Evolutionary conservation across 2,113 vertebrate species (phyloP).

Genomic region (Bubo scandiacus): DNA sequence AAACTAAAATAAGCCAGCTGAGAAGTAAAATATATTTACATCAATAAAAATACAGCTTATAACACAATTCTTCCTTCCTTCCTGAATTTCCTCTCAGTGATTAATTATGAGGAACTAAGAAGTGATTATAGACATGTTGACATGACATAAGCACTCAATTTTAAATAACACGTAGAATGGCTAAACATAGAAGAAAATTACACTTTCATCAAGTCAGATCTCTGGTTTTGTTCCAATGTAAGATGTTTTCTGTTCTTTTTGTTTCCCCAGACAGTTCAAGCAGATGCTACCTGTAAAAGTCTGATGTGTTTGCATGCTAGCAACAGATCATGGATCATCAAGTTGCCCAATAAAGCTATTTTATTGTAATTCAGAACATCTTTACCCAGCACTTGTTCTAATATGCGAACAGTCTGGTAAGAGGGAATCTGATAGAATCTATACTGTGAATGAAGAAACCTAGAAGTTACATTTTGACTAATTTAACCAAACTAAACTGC

Average conservation of each 20-base stretch:
- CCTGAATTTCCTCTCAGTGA: not conserved
- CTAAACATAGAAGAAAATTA: not conserved
- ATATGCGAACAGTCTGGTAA: not conserved
- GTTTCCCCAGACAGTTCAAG: not conserved
- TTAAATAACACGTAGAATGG: not conserved
- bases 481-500: not conserved
- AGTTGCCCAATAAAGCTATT: not conserved
- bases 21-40: not conserved
- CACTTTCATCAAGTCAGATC: not conserved
- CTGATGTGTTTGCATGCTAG: not conserved
- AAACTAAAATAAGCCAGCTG: not conserved
- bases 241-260: not conserved
- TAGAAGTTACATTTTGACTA: not conserved
- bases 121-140: not conserved
- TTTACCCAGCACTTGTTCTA: not conserved
- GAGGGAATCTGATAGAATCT: not conserved
- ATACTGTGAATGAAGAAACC: not conserved
- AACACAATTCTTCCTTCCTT: not conserved
- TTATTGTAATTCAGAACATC: not conserved
- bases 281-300: slow-evolving; percentile 28
- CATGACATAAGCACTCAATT: not conserved
- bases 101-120: not conserved
- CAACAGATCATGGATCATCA: slow-evolving; percentile 28
- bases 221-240: not conserved
- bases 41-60: not conserved